phyloP scores from a whole-genome alignment of 2,888 invertebrate species.

The Acanthoscelides obtectus region DNA sequence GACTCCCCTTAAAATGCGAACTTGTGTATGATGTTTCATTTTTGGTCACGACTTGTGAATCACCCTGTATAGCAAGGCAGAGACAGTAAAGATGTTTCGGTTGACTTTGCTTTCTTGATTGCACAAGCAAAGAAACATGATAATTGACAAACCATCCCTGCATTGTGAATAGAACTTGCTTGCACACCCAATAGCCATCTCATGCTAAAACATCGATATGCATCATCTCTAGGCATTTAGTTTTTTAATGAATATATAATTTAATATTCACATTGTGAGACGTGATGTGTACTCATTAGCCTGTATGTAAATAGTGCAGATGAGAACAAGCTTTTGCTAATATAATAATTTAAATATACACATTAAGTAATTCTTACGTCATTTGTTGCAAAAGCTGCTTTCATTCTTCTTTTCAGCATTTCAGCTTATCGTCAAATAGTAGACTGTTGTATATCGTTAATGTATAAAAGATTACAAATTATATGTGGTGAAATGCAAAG shows the following conservation, averaged over 20 bases:
- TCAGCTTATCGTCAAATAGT: background rate
- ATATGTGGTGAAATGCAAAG: background rate
- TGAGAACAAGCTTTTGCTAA: background rate
- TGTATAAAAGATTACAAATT: background rate
- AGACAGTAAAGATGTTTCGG: no score
- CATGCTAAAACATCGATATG: background rate
- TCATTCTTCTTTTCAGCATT: background rate
- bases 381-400: background rate
- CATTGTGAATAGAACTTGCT: background rate
- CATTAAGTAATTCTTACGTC: background rate
- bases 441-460: background rate
- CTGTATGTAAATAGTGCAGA: background rate
- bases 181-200: background rate
- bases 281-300: background rate
- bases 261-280: background rate
- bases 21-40: no score
- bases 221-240: background rate
- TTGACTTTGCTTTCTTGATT: no score
- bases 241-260: background rate
- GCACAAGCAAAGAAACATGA: no score
- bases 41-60: no score
- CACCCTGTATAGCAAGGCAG: no score
- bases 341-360: background rate
- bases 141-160: no score
- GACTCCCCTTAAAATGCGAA: no score